Conservation (phyloP, 2,113 vertebrate genomes). For the Muscicapa adusta region DNA sequence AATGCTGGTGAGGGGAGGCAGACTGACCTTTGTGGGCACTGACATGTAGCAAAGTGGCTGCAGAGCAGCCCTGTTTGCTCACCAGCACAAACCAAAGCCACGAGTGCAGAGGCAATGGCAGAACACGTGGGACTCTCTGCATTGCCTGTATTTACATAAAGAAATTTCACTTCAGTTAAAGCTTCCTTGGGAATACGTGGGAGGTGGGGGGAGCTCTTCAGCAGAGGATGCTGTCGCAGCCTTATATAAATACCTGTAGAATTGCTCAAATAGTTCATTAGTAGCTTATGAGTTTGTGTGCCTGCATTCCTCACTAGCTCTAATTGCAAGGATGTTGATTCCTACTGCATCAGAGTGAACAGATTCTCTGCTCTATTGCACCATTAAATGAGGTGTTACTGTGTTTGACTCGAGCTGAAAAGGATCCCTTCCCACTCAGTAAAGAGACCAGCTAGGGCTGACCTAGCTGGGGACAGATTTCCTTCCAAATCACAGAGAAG, state of each 20-base stretch:
- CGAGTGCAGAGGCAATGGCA: not conserved
- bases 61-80: not conserved
- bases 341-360: not conserved
- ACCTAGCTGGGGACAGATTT: slow-evolving; percentile 63
- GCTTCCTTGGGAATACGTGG: not conserved
- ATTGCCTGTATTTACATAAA: not conserved
- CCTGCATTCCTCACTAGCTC: slow-evolving; percentile 1
- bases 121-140: not conserved
- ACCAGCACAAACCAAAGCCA: not conserved
- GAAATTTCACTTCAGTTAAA: not conserved
- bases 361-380: slow-evolving; percentile 47
- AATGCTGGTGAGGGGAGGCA: not conserved
- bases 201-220: not conserved
- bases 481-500: slow-evolving; percentile 52
- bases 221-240: slow-evolving; percentile 16
- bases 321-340: slow-evolving; percentile 41
- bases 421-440: slow-evolving; percentile 28
- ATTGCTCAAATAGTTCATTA: slow-evolving; percentile 56
- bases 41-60: not conserved
- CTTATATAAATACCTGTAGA: slow-evolving; percentile 49
- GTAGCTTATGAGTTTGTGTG: slow-evolving; percentile 17
- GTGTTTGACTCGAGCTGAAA: not conserved
- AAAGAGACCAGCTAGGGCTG: slow-evolving; percentile 33
- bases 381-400: slow-evolving; percentile 62
- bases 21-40: not conserved